Base-by-base conservation (phyloP, 2,888 invertebrate species). In the Chrysolina haemoptera region DNA sequence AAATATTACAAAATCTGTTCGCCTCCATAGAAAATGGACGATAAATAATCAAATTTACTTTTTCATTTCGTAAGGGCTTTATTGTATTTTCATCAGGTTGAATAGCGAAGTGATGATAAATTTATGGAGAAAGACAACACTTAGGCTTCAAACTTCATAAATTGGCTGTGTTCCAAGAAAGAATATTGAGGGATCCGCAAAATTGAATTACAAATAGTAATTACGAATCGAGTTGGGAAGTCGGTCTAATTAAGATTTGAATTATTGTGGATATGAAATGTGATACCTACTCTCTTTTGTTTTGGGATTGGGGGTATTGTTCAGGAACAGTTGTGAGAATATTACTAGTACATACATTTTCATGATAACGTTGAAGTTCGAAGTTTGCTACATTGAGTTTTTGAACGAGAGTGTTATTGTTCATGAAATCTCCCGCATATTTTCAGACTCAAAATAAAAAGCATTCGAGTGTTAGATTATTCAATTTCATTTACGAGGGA, bases 131-230 rank as follows among this genome's bases (percentile, higher is more conserved):
- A 55, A 59, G n/a, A 59, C 59, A 22, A 59, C 59, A 59, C 9
- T 59, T 59, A n/a, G 22, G 59, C 27, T 22, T 59, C 59, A 53
- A 67, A 67, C 53, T 67, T 67, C 18, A 55, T 41, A 40, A 67
- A 67, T 67, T 67, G 67, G 67, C 53, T 27, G 67, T 40, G 40
- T 53, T 53, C 67, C 67, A 67, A 67, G 67, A 59, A 59, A 59
- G 59, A 67, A 53, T 53, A 67, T 67, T 55, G 67, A 67, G 53
- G 27, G 55, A 67, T 55, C 67, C 53, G 40, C 67, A 40, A 67
- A 67, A 67, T 67, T 55, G 67, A 67, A 53, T 67, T 41, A 55
- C 67, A 53, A 67, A 67, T 55, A 67, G 67, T 67, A 67, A 67
- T 67, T 53, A 67, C 53, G 41, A 35, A 67, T 67, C 67, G 53